Percentiles rank a stretch among this genome's conserved stretches.
phyloP scores from a whole-genome alignment of 2,888 invertebrate species.

The Cryptophagus acutangulus region DNA sequence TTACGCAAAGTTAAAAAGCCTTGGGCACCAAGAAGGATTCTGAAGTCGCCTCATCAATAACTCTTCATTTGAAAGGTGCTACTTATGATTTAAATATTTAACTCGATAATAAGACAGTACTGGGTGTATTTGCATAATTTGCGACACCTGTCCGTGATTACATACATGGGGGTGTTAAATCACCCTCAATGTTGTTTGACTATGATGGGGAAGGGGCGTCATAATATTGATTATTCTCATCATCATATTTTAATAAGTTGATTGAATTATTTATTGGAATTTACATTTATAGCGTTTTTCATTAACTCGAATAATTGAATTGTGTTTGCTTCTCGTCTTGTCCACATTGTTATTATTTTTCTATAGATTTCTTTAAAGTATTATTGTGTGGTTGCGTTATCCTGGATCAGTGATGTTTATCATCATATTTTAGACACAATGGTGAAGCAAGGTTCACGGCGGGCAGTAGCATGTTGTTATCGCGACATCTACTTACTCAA shows the following conservation, averaged over 20 bases:
- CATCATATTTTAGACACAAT: constrained; percentile 47
- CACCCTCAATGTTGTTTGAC: no score
- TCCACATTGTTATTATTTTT: constrained; percentile 28
- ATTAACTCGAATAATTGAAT: constrained; percentile 26
- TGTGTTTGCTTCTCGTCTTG: constrained; percentile 19
- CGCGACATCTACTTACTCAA: constrained; percentile 41
- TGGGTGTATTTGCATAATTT: constrained; percentile 44
- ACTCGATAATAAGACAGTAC: constrained; percentile 45
- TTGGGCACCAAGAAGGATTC: constrained; percentile 14
- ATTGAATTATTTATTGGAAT: constrained; percentile 8
- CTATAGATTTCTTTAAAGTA: constrained; percentile 34
- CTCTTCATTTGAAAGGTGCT: constrained; percentile 46
- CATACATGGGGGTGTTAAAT: constrained; percentile 18
- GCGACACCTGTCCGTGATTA: constrained; percentile 42
- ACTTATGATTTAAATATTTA: constrained; percentile 50
- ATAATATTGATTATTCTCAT: no score
- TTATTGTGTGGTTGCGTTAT: constrained; percentile 34
- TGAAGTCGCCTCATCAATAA: constrained; percentile 37
- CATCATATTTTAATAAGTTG: no score
- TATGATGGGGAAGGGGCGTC: no score
- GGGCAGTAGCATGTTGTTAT: constrained; percentile 38
- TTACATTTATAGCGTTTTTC: constrained; percentile 9
- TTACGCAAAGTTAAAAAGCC: constrained; percentile 30
- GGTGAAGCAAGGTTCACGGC: constrained; percentile 42
- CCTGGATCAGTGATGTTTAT: constrained; percentile 46